These are phyloP conservation scores for Hydropsyche tenuis DNA, from an alignment of 1,140 invertebrate genomes.

Conservation along the genomic window DNA sequence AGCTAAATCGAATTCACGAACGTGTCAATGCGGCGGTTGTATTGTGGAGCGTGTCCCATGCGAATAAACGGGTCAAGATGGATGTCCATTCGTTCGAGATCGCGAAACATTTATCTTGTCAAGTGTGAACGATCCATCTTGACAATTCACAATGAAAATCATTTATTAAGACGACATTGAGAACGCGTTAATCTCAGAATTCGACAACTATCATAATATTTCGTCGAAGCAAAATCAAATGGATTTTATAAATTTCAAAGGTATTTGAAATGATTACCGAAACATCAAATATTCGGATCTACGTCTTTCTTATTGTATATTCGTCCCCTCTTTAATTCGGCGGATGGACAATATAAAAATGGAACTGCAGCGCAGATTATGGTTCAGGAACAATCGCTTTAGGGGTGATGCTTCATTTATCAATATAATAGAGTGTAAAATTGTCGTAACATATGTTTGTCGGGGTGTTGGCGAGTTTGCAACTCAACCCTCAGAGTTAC, in stretches of 20 bases:
- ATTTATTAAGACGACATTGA: neutral
- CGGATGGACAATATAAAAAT: constrained; percentile 27
- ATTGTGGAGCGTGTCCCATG: constrained; percentile 22
- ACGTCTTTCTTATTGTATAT: no score
- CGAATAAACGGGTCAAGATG: constrained; percentile 13
- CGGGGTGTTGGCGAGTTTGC: constrained; percentile 30
- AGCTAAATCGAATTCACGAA: no score
- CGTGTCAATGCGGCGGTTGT: neutral
- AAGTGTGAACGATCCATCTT: constrained; percentile 37
- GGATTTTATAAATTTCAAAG: no score
- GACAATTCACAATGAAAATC: neutral
- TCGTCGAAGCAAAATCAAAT: no score
- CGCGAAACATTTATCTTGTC: constrained; percentile 37
- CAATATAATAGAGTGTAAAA: constrained; percentile 51
- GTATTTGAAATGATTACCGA: no score
- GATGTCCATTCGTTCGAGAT: constrained; percentile 24
- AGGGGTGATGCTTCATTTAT: constrained; percentile 50
- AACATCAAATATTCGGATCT: no score
- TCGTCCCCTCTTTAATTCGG: no score
- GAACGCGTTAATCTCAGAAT: neutral
- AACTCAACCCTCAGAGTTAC: neutral
- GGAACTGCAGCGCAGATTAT: constrained; percentile 25
- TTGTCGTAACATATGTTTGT: constrained; percentile 51
- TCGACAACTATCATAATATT: no score
- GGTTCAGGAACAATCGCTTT: constrained; percentile 19